phyloP scores from a whole-genome alignment of 2,797 vertebrate genomes.

The Ctenosaura bakeri region DNA sequence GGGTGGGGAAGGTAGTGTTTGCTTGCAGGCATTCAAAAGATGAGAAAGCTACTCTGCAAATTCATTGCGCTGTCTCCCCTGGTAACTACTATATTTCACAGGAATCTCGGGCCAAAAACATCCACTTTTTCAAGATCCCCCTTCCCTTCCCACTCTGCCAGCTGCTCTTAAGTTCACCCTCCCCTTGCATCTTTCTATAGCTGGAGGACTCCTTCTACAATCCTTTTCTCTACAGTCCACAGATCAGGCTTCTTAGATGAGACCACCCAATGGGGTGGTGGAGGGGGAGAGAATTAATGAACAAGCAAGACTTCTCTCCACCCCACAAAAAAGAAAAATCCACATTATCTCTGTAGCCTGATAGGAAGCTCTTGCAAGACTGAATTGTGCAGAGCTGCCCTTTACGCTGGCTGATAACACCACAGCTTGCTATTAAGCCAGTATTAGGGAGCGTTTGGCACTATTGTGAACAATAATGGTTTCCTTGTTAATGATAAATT shows the following conservation, averaged over 20 bases:
- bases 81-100: background rate
- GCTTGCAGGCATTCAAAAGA: background rate
- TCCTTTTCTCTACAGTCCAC: background rate
- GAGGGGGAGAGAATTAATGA: background rate
- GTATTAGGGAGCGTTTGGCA: slow-evolving; percentile 45
- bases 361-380: slow-evolving; percentile 9
- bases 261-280: background rate
- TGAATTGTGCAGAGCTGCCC: slow-evolving; percentile 30
- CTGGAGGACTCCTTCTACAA: background rate
- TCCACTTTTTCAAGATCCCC: background rate
- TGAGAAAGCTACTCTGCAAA: background rate
- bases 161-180: background rate
- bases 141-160: background rate
- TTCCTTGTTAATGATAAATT: slow-evolving; percentile 63
- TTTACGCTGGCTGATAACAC: background rate
- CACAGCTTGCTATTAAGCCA: slow-evolving; percentile 14
- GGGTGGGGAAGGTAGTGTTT: background rate
- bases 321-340: background rate
- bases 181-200: background rate
- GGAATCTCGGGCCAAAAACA: background rate
- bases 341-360: background rate
- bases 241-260: background rate
- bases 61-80: background rate
- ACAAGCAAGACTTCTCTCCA: background rate
- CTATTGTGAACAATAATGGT: slow-evolving; percentile 25